Base-by-base conservation (phyloP, 2,797 vertebrate species). In the Enteromius viviparus region DNA sequence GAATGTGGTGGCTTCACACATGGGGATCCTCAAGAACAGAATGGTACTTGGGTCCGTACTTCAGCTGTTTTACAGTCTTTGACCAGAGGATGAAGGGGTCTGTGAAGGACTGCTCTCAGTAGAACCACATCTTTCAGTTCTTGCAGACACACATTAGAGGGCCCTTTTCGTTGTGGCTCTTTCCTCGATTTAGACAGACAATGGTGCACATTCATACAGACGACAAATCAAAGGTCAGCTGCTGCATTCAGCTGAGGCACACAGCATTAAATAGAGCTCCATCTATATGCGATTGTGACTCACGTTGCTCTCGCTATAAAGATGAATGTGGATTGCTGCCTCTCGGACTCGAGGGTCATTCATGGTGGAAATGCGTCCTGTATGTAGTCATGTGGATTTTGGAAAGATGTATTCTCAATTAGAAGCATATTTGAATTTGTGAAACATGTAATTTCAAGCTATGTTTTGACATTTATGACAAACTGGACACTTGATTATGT, bases 271-370 rank as follows among this genome's bases (percentile, higher is more conserved):
- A 71, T 72, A 60, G 53, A 70, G 42, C 23, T 69, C 21, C 17
- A 23, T 49, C 51, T 69, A 55, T 71, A 40, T 26, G 34, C 21
- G 21, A 62, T 76, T 74, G 55, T 40, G 51, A 17, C 45, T 65
- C 83, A 93, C 93, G 92, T 85, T 94, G 93, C 29, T 93, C 91
- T 12, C 86, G 49, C 76, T 94, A 94, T 21, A 93, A 96, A n/a
- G 93, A 91, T 95, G 93, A 86, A 94, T 94, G 65, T 84, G 87
- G 83, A 94, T 92, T 8, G 93, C 92, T 1, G 90, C 91, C 21
- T 92, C 92, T 88, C 95, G 94, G 80, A 93, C 90, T 84, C 93
- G 90, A 51, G 90, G 89, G 76, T 95, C 89, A 94, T 92, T 95
- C 89, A 94, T 92, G 87, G 93, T 92, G 68, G 95, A 85, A 53